These are phyloP conservation scores for Hyppa rectilinea DNA, from an alignment of 2,888 invertebrate species.

Conservation along the genomic window DNA sequence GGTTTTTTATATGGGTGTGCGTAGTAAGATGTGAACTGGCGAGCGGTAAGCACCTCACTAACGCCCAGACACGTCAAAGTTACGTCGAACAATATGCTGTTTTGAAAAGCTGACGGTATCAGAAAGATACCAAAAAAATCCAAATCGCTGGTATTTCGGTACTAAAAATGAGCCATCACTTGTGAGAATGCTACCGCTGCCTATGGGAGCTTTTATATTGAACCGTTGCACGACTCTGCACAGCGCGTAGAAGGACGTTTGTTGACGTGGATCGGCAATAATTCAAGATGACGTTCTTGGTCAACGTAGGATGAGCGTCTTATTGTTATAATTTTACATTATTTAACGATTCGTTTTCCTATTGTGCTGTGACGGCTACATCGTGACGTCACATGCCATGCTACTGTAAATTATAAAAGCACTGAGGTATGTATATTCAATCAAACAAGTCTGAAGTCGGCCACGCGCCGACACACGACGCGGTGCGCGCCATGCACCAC, in stretches of 20 bases:
- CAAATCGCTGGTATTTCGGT: background rate
- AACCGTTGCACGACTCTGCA: too few species aligned
- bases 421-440: conserved; percentile 15
- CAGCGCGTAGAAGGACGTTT: background rate
- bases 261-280: background rate
- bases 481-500: conserved; percentile 27
- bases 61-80: background rate
- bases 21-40: conserved; percentile 1
- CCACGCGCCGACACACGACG: conserved; percentile 1
- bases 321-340: too few species aligned
- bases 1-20: conserved; percentile 11
- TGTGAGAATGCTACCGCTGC: background rate
- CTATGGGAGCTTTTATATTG: background rate
- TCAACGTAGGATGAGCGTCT: too few species aligned
- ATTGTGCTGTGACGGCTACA: background rate
- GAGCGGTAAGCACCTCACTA: background rate
- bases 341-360: too few species aligned
- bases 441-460: conserved; percentile 46
- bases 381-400: background rate
- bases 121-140: background rate
- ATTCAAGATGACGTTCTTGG: background rate
- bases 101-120: conserved; percentile 5
- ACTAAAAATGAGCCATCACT: background rate
- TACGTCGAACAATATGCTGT: background rate
- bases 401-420: background rate